phyloP scores from a whole-genome alignment of 2,888 invertebrate species.

The Caenorhabditis angaria region DNA sequence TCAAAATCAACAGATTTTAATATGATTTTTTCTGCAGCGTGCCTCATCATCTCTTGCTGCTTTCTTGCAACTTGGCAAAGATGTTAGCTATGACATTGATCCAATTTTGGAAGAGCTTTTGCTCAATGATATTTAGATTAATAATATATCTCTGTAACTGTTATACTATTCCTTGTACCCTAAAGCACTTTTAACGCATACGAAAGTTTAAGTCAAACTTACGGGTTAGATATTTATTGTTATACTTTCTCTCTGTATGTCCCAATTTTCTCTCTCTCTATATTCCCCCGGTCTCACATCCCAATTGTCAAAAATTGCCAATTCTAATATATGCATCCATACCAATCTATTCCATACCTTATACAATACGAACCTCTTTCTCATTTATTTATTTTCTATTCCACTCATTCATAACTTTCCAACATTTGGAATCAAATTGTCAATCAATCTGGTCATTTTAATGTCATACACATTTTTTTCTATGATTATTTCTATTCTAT shows the following conservation, averaged over 20 bases:
- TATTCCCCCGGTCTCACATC: constrained; percentile 7
- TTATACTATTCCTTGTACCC: background rate
- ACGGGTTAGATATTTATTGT: background rate
- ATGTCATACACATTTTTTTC: background rate
- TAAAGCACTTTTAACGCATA: background rate
- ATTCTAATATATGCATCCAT: background rate
- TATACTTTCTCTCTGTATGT: background rate
- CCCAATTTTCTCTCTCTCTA: constrained; percentile 9
- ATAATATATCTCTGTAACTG: background rate
- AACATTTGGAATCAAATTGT: constrained; percentile 1
- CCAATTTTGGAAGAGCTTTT: constrained; percentile 48
- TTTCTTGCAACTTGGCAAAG: constrained; percentile 49
- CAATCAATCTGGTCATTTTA: background rate
- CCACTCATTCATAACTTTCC: background rate
- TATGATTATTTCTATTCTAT: background rate
- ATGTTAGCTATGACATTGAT: constrained; percentile 43
- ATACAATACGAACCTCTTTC: background rate
- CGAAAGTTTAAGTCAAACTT: constrained; percentile 5
- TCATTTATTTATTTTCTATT: background rate
- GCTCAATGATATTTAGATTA: constrained; percentile 26
- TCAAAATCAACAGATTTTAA: constrained; percentile 2
- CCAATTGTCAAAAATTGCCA: constrained; percentile 10
- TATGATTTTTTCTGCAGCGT: constrained; percentile 51
- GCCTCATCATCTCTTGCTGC: constrained; percentile 52
- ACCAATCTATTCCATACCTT: background rate